These are phyloP conservation scores for Coccyzus lansbergi DNA, from an alignment of 2,797 vertebrate genomes.

Conservation along the genomic window DNA sequence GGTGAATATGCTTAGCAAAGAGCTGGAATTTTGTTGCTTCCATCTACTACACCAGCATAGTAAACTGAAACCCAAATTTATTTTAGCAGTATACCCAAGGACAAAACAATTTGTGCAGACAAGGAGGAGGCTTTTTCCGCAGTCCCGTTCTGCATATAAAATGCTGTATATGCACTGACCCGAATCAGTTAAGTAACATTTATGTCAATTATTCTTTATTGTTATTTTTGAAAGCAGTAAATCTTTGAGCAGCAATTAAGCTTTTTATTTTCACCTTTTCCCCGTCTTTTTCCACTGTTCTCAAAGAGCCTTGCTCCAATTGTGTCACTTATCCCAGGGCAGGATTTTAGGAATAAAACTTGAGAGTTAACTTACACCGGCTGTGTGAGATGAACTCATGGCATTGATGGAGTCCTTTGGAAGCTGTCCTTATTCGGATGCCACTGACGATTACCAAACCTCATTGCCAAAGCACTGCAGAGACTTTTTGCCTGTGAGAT, in stretches of 20 bases:
- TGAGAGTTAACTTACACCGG: not conserved
- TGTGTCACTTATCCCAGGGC: not conserved
- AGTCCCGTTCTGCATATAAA: not conserved
- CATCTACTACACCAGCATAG: not conserved
- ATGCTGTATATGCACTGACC: not conserved
- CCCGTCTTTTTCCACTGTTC: not conserved
- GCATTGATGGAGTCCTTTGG: not conserved
- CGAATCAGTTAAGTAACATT: not conserved
- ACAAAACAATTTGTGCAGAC: not conserved
- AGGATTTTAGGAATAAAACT: not conserved
- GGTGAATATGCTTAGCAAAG: not conserved
- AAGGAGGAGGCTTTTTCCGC: not conserved
- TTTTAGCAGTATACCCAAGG: not conserved
- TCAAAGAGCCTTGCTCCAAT: not conserved
- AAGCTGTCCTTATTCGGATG: not conserved
- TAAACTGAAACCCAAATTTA: not conserved
- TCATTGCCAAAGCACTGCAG: not conserved
- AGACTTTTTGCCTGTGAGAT: not conserved
- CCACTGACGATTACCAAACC: accelerated
- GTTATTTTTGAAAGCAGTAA: not conserved
- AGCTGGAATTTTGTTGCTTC: not conserved
- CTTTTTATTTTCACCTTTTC: not conserved
- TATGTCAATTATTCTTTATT: not conserved
- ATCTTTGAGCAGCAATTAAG: not conserved
- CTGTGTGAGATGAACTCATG: accelerated